phyloP scores from a whole-genome alignment of 2,113 vertebrate genomes.

The Anolis sagrei region DNA sequence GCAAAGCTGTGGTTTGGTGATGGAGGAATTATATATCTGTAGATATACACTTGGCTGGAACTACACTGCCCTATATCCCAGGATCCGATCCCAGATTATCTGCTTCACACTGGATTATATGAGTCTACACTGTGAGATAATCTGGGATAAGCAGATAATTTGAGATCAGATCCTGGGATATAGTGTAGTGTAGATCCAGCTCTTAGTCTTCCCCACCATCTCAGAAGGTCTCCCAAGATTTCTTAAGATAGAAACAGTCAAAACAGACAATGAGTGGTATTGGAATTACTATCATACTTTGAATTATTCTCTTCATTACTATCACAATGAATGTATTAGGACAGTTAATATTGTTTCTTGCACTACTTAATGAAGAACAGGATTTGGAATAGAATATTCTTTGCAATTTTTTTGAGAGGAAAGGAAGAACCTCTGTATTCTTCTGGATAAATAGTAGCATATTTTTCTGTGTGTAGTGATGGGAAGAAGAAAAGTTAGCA shows the following conservation, averaged over 20 bases:
- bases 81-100: too few species aligned
- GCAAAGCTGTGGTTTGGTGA: too few species aligned
- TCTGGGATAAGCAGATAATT: too few species aligned
- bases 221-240: neutral
- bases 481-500: neutral
- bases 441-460: neutral
- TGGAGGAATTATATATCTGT: too few species aligned
- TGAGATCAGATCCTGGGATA: too few species aligned
- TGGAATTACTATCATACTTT: neutral
- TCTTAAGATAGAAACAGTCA: neutral
- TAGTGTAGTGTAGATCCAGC: too few species aligned
- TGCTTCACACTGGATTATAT: too few species aligned
- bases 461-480: neutral
- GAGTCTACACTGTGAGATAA: too few species aligned
- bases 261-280: neutral
- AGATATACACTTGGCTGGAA: too few species aligned
- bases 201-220: neutral
- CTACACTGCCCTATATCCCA: too few species aligned
- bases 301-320: neutral
- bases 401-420: conserved; percentile 9
- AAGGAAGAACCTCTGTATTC: neutral
- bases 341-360: neutral
- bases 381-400: neutral
- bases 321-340: neutral
- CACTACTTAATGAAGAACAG: neutral